Evolutionary conservation across 1,140 invertebrate species (phyloP).

Genomic region (Lasaia peninsularis): DNA sequence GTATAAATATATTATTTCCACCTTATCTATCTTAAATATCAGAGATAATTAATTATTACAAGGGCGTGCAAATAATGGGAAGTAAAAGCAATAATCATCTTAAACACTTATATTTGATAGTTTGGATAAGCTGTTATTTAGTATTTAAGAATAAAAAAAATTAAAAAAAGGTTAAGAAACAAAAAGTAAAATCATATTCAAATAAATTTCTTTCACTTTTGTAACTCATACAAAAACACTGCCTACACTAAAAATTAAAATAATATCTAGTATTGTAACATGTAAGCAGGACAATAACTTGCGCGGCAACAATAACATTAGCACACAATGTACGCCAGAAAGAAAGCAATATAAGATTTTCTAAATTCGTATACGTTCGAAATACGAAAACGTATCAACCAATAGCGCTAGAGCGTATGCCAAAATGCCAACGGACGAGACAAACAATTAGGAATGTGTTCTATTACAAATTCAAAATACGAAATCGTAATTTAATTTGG

Average conservation of each 20-base stretch:
- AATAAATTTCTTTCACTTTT: too few species aligned
- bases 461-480: conserved; percentile 54
- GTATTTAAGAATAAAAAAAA: too few species aligned
- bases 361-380: conserved; percentile 67
- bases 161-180: too few species aligned
- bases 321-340: conserved; percentile 57
- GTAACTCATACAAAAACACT: neutral
- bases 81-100: too few species aligned
- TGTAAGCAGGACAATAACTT: conserved; percentile 28
- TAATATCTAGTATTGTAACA: conserved; percentile 12
- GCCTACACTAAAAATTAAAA: neutral
- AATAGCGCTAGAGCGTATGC: conserved; percentile 69
- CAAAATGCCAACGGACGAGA: conserved; percentile 64
- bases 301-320: conserved; percentile 53
- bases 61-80: too few species aligned
- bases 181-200: too few species aligned
- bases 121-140: too few species aligned
- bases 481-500: conserved; percentile 53
- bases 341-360: conserved; percentile 59
- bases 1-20: too few species aligned
- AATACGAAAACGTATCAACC: conserved; percentile 60
- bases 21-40: too few species aligned
- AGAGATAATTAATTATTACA: too few species aligned
- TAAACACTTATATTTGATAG: too few species aligned
- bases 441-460: conserved; percentile 70